These are phyloP conservation scores for Charadrius vociferus DNA, from an alignment of 2,113 vertebrate species.

Conservation along the genomic window DNA sequence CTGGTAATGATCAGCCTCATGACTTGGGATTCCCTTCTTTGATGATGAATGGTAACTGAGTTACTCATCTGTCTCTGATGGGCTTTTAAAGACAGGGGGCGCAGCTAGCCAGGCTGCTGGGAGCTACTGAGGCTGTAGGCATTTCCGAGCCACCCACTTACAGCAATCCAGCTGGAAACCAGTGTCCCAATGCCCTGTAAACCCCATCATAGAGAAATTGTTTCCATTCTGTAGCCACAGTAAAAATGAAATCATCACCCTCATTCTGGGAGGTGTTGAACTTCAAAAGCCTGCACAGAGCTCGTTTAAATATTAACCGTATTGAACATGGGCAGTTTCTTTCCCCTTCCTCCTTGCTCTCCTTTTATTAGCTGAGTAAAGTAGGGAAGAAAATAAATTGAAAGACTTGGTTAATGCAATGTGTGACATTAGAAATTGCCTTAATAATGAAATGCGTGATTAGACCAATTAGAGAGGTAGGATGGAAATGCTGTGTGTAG, in stretches of 20 bases:
- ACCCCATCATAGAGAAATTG: not conserved
- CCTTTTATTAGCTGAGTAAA: not conserved
- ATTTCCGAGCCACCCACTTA: not conserved
- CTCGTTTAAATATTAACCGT: not conserved
- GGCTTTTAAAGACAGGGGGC: not conserved
- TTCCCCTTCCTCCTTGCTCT: not conserved
- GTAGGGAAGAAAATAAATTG: not conserved
- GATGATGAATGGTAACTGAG: not conserved
- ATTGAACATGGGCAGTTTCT: not conserved
- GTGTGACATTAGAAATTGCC: conserved; percentile 17
- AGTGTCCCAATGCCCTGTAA: not conserved
- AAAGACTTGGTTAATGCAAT: not conserved
- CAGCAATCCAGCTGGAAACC: not conserved
- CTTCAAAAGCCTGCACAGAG: not conserved
- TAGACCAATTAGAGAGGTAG: not conserved
- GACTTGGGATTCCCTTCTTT: not conserved
- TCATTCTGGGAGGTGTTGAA: not conserved
- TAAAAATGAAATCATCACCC: not conserved
- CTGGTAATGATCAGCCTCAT: not conserved
- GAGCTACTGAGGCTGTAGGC: not conserved
- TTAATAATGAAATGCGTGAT: conserved; percentile 29
- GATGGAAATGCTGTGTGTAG: not conserved
- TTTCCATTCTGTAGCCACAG: not conserved
- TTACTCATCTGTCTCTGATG: not conserved
- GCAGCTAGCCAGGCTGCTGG: not conserved